Evolutionary conservation across 2,113 vertebrate genomes (phyloP), one percentile per base, ranked within the genome.

Genomic region (Coturnix japonica): DNA sequence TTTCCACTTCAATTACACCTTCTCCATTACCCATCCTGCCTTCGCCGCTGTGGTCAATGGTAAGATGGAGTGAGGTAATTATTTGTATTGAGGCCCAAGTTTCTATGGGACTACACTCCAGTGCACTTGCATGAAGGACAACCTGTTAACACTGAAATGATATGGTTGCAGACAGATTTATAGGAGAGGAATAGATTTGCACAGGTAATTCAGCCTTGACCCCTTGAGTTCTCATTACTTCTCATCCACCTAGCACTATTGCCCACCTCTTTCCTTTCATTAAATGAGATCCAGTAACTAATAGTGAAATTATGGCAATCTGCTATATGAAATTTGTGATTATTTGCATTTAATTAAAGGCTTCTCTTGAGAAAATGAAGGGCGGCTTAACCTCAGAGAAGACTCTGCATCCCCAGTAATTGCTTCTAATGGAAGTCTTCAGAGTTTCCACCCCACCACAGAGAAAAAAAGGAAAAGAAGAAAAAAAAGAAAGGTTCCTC

Each of bases 281-380:
- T 80, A 94, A 97, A 95, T 95, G 83, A 94, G 66, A 89, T 85
- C 81, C 28, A 74, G 47, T 76, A 70, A 65, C 91, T 95, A 96
- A 92, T 88, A 77, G 87, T 84, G 78, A 94, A 96, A 94, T 95
- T 94, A 77, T 15, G 89, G 77, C 88, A 85, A 91, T 95, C 84
- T 94, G 88, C 95, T 96, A 70, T 96, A 96, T 96, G 85, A 91
- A 87, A 90, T 96, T 97, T 96, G 69, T 96, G 91, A 96, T 97
- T 96, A 97, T 97, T 97, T 97, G 91, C 91, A 94, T 97, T 97
- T 97, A 98, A 97, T 97, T 97, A 97, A 96, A 88, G 94, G 70
- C 57, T 95, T 88, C 92, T 95, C 65, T 67, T 94, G 94, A 96
- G 96, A 95, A 97, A 97, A 97, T 87, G 94, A 96, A 95, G 93